These are phyloP conservation scores for Cercopithecus mona DNA, from an alignment of 2,113 vertebrate species.

Conservation along the genomic window DNA sequence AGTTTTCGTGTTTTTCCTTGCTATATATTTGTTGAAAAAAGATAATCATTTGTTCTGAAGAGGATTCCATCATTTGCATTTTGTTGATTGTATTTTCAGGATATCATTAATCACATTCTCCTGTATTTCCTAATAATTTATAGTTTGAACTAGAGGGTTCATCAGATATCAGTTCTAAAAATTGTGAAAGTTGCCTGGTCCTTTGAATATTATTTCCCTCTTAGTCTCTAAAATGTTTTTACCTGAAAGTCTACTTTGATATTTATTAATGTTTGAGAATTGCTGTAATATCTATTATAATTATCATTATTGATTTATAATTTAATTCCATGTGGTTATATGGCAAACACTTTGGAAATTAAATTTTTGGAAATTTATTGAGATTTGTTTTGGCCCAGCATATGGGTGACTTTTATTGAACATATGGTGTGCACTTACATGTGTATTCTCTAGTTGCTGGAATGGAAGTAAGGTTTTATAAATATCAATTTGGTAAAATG, in stretches of 20 bases:
- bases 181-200: background rate
- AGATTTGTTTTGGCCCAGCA: background rate
- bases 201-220: background rate
- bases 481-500: background rate
- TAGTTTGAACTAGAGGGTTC: background rate
- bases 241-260: background rate
- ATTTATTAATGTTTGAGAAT: background rate
- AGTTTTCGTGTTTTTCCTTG: background rate
- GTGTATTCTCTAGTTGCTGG: background rate
- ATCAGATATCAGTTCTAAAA: background rate
- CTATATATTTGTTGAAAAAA: background rate
- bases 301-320: background rate
- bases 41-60: background rate
- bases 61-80: background rate
- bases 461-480: background rate
- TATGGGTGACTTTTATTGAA: background rate
- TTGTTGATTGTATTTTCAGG: background rate
- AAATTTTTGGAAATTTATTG: background rate
- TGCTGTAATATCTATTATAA: background rate
- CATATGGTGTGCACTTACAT: background rate
- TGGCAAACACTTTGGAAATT: background rate
- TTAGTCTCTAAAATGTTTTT: background rate
- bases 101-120: background rate
- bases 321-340: background rate
- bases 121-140: background rate